These are phyloP conservation scores for Dendrolimus kikuchii DNA, from an alignment of 1,140 invertebrate species.

Conservation along the genomic window DNA sequence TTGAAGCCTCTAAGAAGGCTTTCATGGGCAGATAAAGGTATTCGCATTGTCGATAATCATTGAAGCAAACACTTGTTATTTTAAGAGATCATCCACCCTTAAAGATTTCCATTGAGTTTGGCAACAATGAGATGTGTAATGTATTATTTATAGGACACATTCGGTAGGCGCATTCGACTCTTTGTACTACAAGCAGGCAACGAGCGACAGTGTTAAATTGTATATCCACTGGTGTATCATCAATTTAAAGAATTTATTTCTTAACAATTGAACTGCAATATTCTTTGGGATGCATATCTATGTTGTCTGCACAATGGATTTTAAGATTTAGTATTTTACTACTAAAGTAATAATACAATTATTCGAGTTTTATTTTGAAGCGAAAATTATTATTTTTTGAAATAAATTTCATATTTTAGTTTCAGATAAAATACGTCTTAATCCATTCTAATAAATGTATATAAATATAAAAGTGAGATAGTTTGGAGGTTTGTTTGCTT, in stretches of 20 bases:
- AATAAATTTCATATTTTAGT: not conserved
- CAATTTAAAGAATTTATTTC: conserved; percentile 49
- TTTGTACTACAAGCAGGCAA: conserved; percentile 33
- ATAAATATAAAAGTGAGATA: not conserved
- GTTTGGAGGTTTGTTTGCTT: no score
- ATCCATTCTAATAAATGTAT: not conserved
- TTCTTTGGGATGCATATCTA: conserved; percentile 16
- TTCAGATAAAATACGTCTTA: not conserved
- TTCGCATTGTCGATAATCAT: conserved; percentile 68
- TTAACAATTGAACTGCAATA: conserved; percentile 41
- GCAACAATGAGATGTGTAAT: conserved; percentile 62
- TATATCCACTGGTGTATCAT: conserved; percentile 32
- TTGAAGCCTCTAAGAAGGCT: conserved; percentile 39
- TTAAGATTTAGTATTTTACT: no score
- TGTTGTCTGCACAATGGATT: conserved; percentile 2
- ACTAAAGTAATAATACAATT: not conserved
- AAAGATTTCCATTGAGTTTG: conserved; percentile 56
- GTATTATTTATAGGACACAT: conserved; percentile 69
- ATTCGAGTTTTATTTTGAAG: not conserved
- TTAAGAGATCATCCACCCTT: conserved; percentile 71
- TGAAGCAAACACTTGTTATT: conserved; percentile 72
- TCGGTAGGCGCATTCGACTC: conserved; percentile 53
- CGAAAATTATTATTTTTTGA: no score
- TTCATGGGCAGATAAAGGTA: conserved; percentile 66
- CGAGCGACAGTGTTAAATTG: conserved; percentile 33